phyloP scores from a whole-genome alignment of 2,888 invertebrate species.

The Drosophila meridiana region DNA sequence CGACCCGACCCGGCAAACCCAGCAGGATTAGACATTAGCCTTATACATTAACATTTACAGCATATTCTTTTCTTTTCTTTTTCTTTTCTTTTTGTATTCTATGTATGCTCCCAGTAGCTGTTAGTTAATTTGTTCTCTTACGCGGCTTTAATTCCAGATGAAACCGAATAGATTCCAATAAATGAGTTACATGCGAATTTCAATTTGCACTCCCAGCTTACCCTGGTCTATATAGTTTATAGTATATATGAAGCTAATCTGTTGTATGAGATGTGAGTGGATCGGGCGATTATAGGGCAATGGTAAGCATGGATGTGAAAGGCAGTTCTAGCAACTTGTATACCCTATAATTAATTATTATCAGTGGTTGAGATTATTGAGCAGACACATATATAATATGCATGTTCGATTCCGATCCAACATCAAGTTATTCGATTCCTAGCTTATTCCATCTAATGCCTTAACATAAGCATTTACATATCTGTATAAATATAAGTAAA shows the following conservation, averaged over 20 bases:
- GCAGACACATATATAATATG: too few relatives aligned
- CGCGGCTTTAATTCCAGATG: background rate
- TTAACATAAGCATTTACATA: background rate
- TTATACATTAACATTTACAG: background rate
- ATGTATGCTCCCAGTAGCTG: constrained; percentile 13
- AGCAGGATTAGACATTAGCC: constrained; percentile 16
- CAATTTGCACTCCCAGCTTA: background rate
- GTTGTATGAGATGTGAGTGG: background rate
- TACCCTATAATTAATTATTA: background rate
- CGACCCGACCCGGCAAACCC: constrained; percentile 1
- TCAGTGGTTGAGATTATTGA: background rate
- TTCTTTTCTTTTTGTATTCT: constrained; percentile 1
- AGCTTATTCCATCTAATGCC: background rate
- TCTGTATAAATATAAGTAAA: background rate
- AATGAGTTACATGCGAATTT: constrained; percentile 14
- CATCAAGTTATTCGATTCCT: background rate
- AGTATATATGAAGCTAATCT: background rate
- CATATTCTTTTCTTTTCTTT: background rate
- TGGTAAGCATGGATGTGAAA: background rate
- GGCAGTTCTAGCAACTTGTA: background rate
- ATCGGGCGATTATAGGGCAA: background rate
- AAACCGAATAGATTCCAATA: constrained; percentile 4
- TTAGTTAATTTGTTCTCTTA: constrained; percentile 7
- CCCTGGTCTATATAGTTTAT: background rate
- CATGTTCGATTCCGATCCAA: background rate